Evolutionary conservation across 2,888 invertebrate species (phyloP).

Genomic region (Crepidodera aurea): DNA sequence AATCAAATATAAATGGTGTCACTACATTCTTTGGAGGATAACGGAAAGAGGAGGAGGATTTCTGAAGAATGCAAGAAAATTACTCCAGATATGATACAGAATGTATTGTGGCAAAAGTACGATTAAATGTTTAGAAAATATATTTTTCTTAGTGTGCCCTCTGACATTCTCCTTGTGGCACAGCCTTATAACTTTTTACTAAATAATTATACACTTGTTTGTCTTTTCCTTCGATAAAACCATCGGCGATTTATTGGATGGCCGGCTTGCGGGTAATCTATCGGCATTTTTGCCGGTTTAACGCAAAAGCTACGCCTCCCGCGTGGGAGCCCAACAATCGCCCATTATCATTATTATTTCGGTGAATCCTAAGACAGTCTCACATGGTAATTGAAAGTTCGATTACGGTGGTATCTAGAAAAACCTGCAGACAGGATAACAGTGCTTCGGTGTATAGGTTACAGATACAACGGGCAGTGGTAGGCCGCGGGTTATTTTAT

Average conservation of each 20-base stretch:
- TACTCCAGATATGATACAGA: too few species aligned
- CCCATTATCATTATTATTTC: slow-evolving; percentile 24
- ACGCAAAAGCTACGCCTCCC: slow-evolving; percentile 18
- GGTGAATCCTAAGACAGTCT: slow-evolving; percentile 11
- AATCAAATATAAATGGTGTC: too few species aligned
- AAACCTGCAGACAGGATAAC: slow-evolving; percentile 7
- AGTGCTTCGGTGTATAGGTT: slow-evolving; percentile 12
- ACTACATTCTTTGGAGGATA: too few species aligned
- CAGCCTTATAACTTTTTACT: slow-evolving; percentile 24
- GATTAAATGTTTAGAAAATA: too few species aligned
- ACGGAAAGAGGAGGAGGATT: too few species aligned
- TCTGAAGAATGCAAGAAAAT: too few species aligned
- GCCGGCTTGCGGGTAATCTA: slow-evolving; percentile 13
- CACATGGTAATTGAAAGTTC: slow-evolving; percentile 17
- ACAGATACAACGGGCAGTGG: neutral
- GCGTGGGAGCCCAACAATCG: slow-evolving; percentile 24
- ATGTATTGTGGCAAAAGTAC: too few species aligned
- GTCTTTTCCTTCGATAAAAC: slow-evolving; percentile 32
- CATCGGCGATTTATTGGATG: slow-evolving; percentile 33
- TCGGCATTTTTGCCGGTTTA: slow-evolving; percentile 27
- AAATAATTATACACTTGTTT: slow-evolving; percentile 31
- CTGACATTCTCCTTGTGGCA: too few species aligned
- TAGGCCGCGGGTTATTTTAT: too few species aligned
- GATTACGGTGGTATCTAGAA: slow-evolving; percentile 7
- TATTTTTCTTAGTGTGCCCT: too few species aligned